These are phyloP conservation scores for Eupithecia vulgata DNA, from an alignment of 2,888 invertebrate species.

Conservation along the genomic window DNA sequence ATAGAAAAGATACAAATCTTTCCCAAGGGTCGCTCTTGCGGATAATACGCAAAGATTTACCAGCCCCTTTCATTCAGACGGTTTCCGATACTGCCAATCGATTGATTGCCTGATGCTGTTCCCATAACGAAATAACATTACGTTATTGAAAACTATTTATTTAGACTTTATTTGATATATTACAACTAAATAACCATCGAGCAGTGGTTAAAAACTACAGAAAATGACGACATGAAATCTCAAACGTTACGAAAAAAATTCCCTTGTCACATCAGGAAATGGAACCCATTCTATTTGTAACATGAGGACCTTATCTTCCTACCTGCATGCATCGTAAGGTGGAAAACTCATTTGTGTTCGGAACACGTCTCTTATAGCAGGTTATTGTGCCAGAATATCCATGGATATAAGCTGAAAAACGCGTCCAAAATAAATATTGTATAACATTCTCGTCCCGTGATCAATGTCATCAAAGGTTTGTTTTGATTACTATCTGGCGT, in stretches of 20 bases:
- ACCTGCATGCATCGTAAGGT: slow-evolving; percentile 19
- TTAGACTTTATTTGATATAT: not conserved
- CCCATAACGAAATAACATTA: not conserved
- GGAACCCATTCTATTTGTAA: not conserved
- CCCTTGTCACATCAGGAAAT: slow-evolving; percentile 17
- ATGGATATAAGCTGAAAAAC: slow-evolving; percentile 20
- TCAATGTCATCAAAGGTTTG: slow-evolving; percentile 21
- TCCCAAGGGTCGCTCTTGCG: slow-evolving; percentile 26
- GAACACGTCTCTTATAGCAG: slow-evolving; percentile 25
- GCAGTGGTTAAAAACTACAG: not conserved
- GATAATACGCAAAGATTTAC: slow-evolving; percentile 41
- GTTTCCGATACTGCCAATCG: slow-evolving; percentile 29
- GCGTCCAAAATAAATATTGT: slow-evolving; percentile 2
- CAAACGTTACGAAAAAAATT: not conserved
- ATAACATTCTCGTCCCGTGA: slow-evolving; percentile 11
- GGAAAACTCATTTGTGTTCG: slow-evolving; percentile 33
- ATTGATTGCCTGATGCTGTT: slow-evolving; percentile 1
- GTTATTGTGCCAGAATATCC: slow-evolving; percentile 28
- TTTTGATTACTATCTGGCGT: slow-evolving; percentile 20
- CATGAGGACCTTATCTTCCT: not conserved
- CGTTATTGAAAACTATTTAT: not conserved
- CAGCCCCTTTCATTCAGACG: slow-evolving; percentile 41
- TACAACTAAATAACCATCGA: not conserved
- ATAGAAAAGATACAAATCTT: slow-evolving; percentile 35
- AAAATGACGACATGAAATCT: not conserved